These are phyloP conservation scores for Rhinella marina DNA, from an alignment of 2,797 vertebrate genomes.

Conservation along the genomic window DNA sequence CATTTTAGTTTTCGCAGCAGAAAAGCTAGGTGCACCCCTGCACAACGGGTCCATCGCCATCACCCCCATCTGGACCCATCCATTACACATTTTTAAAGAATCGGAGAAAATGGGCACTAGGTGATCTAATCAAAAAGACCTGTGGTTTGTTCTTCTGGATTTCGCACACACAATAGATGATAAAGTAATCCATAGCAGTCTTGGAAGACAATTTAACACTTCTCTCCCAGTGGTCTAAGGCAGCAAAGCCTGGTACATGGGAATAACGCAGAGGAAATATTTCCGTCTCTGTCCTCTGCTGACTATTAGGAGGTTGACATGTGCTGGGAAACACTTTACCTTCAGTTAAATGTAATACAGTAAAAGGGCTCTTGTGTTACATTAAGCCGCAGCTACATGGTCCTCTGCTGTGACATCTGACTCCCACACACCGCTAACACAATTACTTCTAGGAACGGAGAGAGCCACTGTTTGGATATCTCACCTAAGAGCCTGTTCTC, in stretches of 20 bases:
- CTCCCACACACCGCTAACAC: conserved; percentile 8
- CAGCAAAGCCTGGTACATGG: not conserved
- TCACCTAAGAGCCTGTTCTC: conserved; percentile 28
- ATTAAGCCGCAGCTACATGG: not conserved
- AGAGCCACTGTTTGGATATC: conserved; percentile 25
- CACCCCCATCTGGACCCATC: no score
- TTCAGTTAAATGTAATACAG: conserved; percentile 16
- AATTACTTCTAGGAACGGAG: conserved; percentile 36
- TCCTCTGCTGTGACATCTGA: conserved; percentile 10
- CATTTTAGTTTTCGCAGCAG: no score
- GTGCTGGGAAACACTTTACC: conserved; percentile 13
- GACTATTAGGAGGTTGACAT: conserved; percentile 20
- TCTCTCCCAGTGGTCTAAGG: not conserved
- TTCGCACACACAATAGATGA: not conserved
- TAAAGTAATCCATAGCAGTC: not conserved
- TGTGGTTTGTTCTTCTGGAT: not conserved
- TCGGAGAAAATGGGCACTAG: not conserved
- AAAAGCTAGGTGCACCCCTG: no score
- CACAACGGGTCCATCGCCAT: no score
- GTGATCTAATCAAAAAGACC: not conserved
- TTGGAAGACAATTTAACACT: conserved; percentile 3
- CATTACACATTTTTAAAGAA: no score
- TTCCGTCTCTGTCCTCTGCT: not conserved
- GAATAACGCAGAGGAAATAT: not conserved
- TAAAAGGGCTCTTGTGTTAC: conserved; percentile 22